Percentiles rank a stretch among this genome's conserved stretches.
Conservation (phyloP, 2,797 vertebrate species). For the Malurus splendens region DNA sequence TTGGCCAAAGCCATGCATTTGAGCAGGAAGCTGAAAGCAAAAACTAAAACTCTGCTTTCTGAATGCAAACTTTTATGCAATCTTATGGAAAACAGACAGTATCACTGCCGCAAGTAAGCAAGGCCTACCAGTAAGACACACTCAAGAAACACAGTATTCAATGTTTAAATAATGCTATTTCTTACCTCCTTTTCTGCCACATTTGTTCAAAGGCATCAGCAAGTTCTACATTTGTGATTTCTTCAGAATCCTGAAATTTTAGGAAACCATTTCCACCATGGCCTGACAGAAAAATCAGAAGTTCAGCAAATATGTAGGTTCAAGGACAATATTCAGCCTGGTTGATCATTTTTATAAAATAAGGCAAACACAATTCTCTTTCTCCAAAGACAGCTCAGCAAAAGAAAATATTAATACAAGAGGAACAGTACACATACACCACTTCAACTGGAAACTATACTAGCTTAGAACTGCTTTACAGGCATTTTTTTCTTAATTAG, state of each 20-base stretch:
- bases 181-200: constrained; percentile 97
- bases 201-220: constrained; percentile 98
- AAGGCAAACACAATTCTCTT: neutral
- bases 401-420: neutral
- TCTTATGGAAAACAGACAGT: neutral
- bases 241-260: constrained; percentile 98
- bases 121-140: neutral
- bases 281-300: constrained; percentile 69
- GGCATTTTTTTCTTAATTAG: neutral
- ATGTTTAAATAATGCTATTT: neutral
- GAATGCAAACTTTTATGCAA: neutral
- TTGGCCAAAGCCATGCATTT: neutral
- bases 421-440: neutral
- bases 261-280: constrained; percentile 96
- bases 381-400: neutral
- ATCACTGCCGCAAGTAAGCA: neutral
- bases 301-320: neutral
- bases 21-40: neutral
- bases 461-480: neutral
- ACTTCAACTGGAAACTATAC: neutral
- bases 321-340: neutral
- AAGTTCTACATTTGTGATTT: constrained; percentile 97
- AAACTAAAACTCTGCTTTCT: neutral
- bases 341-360: neutral
- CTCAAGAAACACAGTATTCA: neutral